Conservation (phyloP, 2,888 invertebrate species). For the Tachina grossa region DNA sequence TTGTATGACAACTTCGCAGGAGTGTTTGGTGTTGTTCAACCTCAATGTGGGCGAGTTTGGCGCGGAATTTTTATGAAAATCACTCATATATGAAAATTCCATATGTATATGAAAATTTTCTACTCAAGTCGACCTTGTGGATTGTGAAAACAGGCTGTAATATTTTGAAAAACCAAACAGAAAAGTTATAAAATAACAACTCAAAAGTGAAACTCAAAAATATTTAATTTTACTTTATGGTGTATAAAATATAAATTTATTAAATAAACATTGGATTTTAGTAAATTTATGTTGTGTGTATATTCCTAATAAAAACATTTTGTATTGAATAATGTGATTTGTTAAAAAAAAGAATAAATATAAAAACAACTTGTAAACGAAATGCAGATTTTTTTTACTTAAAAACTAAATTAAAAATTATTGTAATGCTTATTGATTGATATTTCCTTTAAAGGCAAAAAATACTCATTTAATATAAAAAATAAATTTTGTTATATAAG, state of each 20-base stretch:
- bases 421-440: conserved; percentile 43
- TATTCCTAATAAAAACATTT: conserved; percentile 59
- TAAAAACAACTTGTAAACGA: conserved; percentile 62
- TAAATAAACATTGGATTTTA: conserved; percentile 62
- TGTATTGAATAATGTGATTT: conserved; percentile 36
- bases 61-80: too few species aligned
- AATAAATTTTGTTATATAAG: conserved; percentile 4
- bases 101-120: too few species aligned
- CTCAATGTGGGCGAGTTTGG: too few species aligned
- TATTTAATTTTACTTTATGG: conserved; percentile 44
- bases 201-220: conserved; percentile 47
- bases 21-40: too few species aligned
- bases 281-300: conserved; percentile 45
- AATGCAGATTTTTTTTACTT: conserved; percentile 64
- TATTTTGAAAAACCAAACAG: too few species aligned
- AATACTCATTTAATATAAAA: not conserved
- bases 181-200: conserved; percentile 7
- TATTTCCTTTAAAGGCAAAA: conserved; percentile 26
- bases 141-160: too few species aligned
- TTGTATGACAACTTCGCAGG: too few species aligned
- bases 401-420: conserved; percentile 61
- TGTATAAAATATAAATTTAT: conserved; percentile 70
- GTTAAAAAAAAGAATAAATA: conserved; percentile 61
- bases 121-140: too few species aligned
- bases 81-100: too few species aligned